Base-by-base conservation (phyloP, 1,140 invertebrate species). In the Ceratoteleas bidentatus region DNA sequence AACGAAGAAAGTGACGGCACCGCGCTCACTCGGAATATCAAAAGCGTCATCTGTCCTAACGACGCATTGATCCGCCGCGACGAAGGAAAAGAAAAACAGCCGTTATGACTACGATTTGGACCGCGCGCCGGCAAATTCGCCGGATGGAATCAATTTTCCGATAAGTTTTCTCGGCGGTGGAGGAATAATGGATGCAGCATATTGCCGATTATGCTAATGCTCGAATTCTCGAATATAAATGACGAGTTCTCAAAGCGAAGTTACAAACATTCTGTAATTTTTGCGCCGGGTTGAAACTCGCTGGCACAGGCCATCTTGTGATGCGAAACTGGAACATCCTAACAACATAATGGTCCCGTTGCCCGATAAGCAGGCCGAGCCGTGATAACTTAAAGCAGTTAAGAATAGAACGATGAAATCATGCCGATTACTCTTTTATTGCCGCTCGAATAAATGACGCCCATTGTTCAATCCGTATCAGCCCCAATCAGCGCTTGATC, bases 281-380 rank as follows among this genome's bases (percentile, higher is more conserved):
- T 43, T 43, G 40, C 40, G 40, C 8, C 40, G 8, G n/a, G n/a
- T n/a, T n/a, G n/a, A n/a, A n/a, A n/a, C n/a, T n/a, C n/a, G n/a
- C n/a, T n/a, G n/a, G 2, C 9, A 10, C 8, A 43, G 40, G n/a
- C 0, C 49, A n/a, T n/a, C n/a, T n/a, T n/a, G 65, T 14, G 52
- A 64, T 60, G 50, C 40, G 70, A 86, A 87, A 87, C 81, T 86
- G 66, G 86, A 86, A 75, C 85, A 83, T 62, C 62, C 50, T 80
- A 77, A 72, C 81, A 70, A 84, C 79, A 82, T 78, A 79, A 80
- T 73, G 52, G 62, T 57, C 62, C 64, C 68, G 70, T 68, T 65
- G 73, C 58, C 79, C 83, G 85, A 86, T 85, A 86, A 86, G 72
- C 72, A 57, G 79, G 47, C 10, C 68, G 13, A 66, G 72, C 72